These are phyloP conservation scores for Lasiommata megera DNA, from an alignment of 2,888 invertebrate species.

Conservation along the genomic window DNA sequence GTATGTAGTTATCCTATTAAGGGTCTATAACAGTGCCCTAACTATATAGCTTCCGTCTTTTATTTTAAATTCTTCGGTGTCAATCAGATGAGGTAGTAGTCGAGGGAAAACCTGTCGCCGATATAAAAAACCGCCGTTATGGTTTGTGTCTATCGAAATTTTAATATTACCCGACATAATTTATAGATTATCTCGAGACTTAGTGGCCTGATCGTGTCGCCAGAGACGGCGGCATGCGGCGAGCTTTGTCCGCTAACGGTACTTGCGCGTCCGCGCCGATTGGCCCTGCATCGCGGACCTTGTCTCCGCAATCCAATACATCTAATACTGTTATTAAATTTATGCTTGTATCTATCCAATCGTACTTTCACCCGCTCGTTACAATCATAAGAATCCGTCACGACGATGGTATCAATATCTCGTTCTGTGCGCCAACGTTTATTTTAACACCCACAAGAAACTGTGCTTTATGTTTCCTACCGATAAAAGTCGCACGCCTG, in stretches of 20 bases:
- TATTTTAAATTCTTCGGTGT: not conserved
- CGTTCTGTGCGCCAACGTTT: constrained; percentile 50
- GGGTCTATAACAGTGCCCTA: not conserved
- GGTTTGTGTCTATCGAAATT: constrained; percentile 16
- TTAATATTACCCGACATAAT: constrained; percentile 44
- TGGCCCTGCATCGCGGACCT: constrained; percentile 67
- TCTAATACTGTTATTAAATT: constrained; percentile 77
- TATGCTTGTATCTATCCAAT: constrained; percentile 57
- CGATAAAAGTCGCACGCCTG: constrained; percentile 11
- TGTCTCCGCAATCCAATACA: constrained; percentile 71
- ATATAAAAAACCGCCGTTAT: constrained; percentile 14
- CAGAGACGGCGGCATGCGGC: constrained; percentile 43
- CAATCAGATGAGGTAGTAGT: not conserved
- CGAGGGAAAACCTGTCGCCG: constrained; percentile 1
- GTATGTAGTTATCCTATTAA: too few relatives aligned
- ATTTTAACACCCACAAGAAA: constrained; percentile 48
- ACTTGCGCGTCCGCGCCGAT: constrained; percentile 49
- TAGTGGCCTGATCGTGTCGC: constrained; percentile 56
- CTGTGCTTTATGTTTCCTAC: constrained; percentile 8
- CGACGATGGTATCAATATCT: constrained; percentile 52
- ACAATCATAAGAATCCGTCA: constrained; percentile 68
- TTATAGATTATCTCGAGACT: constrained; percentile 57
- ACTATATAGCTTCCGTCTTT: not conserved
- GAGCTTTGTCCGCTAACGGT: constrained; percentile 59
- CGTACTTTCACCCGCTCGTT: constrained; percentile 69